phyloP scores from a whole-genome alignment of 2,888 invertebrate species.

The Drosophila ezoana region DNA sequence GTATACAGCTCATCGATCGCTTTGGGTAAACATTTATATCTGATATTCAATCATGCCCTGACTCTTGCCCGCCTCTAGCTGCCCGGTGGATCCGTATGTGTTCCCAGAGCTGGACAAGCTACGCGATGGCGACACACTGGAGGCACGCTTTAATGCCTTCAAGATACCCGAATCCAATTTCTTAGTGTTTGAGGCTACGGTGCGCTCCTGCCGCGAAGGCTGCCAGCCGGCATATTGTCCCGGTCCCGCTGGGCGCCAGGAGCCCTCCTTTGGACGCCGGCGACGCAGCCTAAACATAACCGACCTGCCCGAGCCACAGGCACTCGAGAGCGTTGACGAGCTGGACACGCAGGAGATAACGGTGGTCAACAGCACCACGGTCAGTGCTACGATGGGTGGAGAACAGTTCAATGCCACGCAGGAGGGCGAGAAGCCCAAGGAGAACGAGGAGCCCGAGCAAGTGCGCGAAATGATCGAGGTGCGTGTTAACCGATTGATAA shows the following conservation, averaged over 20 bases:
- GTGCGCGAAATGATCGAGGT: conserved; percentile 96
- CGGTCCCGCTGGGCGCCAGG: conserved; percentile 91
- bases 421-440: conserved; percentile 61
- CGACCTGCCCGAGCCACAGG: conserved; percentile 51
- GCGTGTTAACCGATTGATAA: conserved; percentile 30
- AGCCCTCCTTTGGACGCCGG: conserved; percentile 92
- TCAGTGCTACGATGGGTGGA: conserved; percentile 74
- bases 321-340: conserved; percentile 44
- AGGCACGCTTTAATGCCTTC: conserved; percentile 96
- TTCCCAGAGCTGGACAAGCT: conserved; percentile 95
- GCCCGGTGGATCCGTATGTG: conserved; percentile 95
- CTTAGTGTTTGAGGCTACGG: conserved; percentile 96
- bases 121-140: conserved; percentile 93
- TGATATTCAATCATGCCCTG: neutral
- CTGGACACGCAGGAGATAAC: conserved; percentile 66
- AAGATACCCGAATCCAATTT: conserved; percentile 98
- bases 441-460: conserved; percentile 88
- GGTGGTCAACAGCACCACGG: conserved; percentile 79
- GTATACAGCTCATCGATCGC: conserved; percentile 95
- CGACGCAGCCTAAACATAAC: conserved; percentile 86
- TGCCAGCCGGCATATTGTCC: conserved; percentile 96
- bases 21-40: conserved; percentile 89
- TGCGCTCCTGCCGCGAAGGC: conserved; percentile 94
- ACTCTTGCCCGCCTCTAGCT: conserved; percentile 86
- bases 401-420: conserved; percentile 70